Base-by-base conservation (phyloP, 2,113 vertebrate genomes). In the Dasyprocta punctata region DNA sequence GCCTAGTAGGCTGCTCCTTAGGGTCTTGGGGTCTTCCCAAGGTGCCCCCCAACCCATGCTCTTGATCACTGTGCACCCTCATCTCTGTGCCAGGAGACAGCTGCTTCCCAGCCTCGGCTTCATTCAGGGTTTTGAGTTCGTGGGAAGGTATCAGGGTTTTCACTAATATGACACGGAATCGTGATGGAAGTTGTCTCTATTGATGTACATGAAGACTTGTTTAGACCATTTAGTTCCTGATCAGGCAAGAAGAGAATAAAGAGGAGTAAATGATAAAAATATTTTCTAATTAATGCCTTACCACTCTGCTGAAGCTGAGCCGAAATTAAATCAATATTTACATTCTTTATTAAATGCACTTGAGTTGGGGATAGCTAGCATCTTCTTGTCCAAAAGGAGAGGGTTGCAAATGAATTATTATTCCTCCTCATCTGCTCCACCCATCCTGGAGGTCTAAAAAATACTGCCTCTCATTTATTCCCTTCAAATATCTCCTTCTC, bases 241-340 rank as follows among this genome's bases (percentile, higher is more conserved):
- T 28, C 36, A 7, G 47, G 33, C 63, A 81, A 80, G 20, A 80
- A 73, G 16, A 90, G 20, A 33, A 22, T 56, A 54, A 82, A 63
- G 86, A 86, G 65, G 49, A 86, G 56, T 16, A 49, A 33, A 41
- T 26, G 20, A 20, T 78, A 44, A 19, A n/a, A 63, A 14, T 17
- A 44, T 77, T 58, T 82, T 85, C 86, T 65, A 75, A 89, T 58
- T 20, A 56, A 60, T 85, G 87, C 92, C 93, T 96, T 92, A 95
- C 30, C 60, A 24, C 80, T 56, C 47, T 92, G 49, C n/a, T 22
- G 77, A 98, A 97, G 71, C 90, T 83, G 49, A 96, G 58, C 77
- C 44, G 22, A 86, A 91, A 28, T 84, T 30, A 84, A 98, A 96
- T 26, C 16, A 0, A 3, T 94, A 87, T 97, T 97, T 97, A 97